A percentile compares a stretch with the other conserved stretches of the same genome.
Evolutionary conservation across 2,888 invertebrate genomes (phyloP).

Genomic region (Synanthedon tipuliformis): DNA sequence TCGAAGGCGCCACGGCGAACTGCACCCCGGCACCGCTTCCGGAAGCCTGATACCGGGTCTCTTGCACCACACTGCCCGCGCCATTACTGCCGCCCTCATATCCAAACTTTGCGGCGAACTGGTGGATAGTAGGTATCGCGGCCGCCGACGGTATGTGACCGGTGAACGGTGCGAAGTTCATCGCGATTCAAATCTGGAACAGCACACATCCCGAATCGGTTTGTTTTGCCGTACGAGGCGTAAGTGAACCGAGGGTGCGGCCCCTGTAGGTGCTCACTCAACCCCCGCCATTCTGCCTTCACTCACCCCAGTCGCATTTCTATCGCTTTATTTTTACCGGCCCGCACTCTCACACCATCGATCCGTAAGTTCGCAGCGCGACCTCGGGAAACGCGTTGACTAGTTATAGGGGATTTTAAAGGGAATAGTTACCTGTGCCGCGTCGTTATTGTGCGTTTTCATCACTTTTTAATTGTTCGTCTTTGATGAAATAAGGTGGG

Average conservation of each 20-base stretch:
- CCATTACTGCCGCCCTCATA: conserved; percentile 48
- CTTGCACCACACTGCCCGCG: conserved; percentile 42
- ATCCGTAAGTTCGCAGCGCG: conserved; percentile 15
- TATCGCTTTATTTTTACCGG: conserved; percentile 66
- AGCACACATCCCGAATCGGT: background rate
- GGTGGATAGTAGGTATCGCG: conserved; percentile 83
- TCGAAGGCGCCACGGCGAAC: conserved; percentile 48
- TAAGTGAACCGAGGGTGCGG: conserved; percentile 46
- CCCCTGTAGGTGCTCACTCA: conserved; percentile 53
- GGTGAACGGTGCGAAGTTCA: conserved; percentile 90
- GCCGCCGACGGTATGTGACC: conserved; percentile 81
- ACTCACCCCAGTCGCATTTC: conserved; percentile 61
- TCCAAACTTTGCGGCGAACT: conserved; percentile 81
- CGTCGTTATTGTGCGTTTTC: conserved; percentile 31
- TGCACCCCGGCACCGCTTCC: conserved; percentile 29
- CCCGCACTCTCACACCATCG: conserved; percentile 61
- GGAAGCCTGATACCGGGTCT: conserved; percentile 46
- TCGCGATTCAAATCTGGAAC: conserved; percentile 22
- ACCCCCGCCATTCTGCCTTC: conserved; percentile 61
- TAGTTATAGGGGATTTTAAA: conserved; percentile 11
- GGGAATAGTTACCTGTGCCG: conserved; percentile 41
- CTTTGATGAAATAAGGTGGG: conserved; percentile 43
- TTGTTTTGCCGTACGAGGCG: conserved; percentile 17
- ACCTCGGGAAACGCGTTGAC: conserved; percentile 8
- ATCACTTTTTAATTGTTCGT: conserved; percentile 47